These are phyloP conservation scores for Lasius fuliginosus DNA, from an alignment of 2,888 invertebrate species.

Conservation along the genomic window DNA sequence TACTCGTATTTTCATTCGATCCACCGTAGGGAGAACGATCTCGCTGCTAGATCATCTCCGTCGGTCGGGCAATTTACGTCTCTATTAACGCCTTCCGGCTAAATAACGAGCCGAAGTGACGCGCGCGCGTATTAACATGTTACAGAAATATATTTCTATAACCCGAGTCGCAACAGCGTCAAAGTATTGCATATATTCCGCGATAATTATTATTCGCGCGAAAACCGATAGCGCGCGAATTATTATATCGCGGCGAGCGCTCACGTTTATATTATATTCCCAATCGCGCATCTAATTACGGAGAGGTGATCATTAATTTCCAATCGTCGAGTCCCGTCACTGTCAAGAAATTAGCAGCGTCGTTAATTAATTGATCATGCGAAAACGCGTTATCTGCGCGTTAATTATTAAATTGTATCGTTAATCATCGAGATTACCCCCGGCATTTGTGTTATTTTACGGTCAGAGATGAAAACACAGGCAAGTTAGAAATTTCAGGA, in stretches of 20 bases:
- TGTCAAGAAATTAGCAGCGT: slow-evolving; percentile 43
- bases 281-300: slow-evolving; percentile 42
- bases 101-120: slow-evolving; percentile 43
- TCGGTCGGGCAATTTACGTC: slow-evolving; percentile 46
- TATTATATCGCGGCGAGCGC: slow-evolving; percentile 23
- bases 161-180: background rate
- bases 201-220: slow-evolving; percentile 17
- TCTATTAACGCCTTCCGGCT: slow-evolving; percentile 52
- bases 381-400: slow-evolving; percentile 23
- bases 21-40: slow-evolving; percentile 23
- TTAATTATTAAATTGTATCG: slow-evolving; percentile 45
- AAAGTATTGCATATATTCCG: slow-evolving; percentile 20
- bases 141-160: background rate
- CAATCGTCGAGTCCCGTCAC: slow-evolving; percentile 39
- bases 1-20: slow-evolving; percentile 42
- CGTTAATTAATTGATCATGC: slow-evolving; percentile 42
- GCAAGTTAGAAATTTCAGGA: background rate
- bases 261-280: slow-evolving; percentile 29
- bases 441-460: background rate
- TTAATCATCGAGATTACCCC: slow-evolving; percentile 38
- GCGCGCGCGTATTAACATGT: slow-evolving; percentile 22
- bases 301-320: slow-evolving; percentile 26
- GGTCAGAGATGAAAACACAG: background rate
- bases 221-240: slow-evolving; percentile 26
- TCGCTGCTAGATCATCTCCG: slow-evolving; percentile 40